phyloP scores from a whole-genome alignment of 2,113 vertebrate genomes.

The Columba livia region DNA sequence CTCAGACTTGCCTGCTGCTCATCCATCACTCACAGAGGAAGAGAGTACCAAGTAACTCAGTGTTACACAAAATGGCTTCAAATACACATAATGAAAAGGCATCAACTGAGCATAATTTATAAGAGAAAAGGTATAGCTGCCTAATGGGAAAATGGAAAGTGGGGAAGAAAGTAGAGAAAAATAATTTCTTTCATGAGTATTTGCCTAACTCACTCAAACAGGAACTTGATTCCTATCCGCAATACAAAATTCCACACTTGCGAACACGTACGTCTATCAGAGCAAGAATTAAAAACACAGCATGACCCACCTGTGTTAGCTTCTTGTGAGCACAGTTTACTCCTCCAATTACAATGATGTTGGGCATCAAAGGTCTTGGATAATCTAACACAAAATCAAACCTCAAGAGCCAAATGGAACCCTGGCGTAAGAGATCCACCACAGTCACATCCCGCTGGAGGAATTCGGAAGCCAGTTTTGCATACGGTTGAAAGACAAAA shows the following conservation, averaged over 20 bases:
- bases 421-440: conserved; percentile 70
- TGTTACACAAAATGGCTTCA: no score
- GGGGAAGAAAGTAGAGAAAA: not conserved
- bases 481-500: conserved; percentile 60
- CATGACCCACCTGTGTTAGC: conserved; percentile 44
- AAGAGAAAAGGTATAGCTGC: fast-evolving
- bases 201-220: not conserved
- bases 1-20: no score
- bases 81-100: no score
- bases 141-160: no score
- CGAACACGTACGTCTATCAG: not conserved
- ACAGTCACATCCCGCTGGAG: conserved; percentile 70
- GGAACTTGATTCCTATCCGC: fast-evolving
- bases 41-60: no score
- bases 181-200: not conserved
- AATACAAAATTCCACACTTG: not conserved
- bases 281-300: not conserved
- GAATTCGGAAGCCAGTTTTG: conserved; percentile 66
- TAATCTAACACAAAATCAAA: conserved; percentile 79
- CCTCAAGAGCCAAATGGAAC: conserved; percentile 83
- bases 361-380: conserved; percentile 84
- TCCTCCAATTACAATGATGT: conserved; percentile 73
- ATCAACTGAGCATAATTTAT: fast-evolving
- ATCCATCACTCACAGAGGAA: no score
- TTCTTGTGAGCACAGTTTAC: conserved; percentile 48